Evolutionary conservation across 53 echinoderm and acorn worm species (phyloP), one percentile per base, ranked within the genome.

Genomic region (Holothuria scabra): DNA sequence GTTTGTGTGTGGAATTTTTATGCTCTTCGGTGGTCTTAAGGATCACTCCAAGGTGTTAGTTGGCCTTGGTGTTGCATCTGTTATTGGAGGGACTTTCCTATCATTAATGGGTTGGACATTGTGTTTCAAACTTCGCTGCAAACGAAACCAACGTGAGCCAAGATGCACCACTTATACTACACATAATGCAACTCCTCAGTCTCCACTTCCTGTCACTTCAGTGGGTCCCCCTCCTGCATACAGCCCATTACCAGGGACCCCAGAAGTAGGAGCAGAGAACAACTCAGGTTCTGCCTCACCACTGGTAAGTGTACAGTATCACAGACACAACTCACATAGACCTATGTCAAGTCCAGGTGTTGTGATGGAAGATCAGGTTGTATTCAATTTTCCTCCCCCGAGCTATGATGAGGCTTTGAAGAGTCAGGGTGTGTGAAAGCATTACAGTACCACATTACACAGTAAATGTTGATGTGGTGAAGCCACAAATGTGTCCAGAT

Each of bases 21-120:
- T 78, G 78, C 78, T 78, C 24, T 31, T 78, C 18, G 57, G 78
- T 12, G 78, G 78, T 12, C 25, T 78, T 8, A 59, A 59, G 19
- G 32, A 78, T 4, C 13, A 58, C 31, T 78, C 57, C 12, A 34
- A 52, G 8, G 8, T 41, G n/a, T 56, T 78, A 32, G 56, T 58
- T 12, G 56, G 28, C 24, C 29, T 78, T 3, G 78, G 78, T 12
- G 78, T 78, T 5, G 56, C 78, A 28, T 56, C 78, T 10, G 55
- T 78, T 3, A 58, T 78, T 14, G 78, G 78, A 16, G 78, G 56
- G 12, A 18, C 56, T 4, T 30, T 78, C 11, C 30, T 78, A 3
- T 57, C 58, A 4, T 58, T 58, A 55, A 78, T 78, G 78, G 78
- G 59, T 18, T 78, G 56, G 57, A 78, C 78, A 18, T 28, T 78